Evolutionary conservation across 2,113 vertebrate genomes (phyloP).

Genomic region (Psittacara wagleri): DNA sequence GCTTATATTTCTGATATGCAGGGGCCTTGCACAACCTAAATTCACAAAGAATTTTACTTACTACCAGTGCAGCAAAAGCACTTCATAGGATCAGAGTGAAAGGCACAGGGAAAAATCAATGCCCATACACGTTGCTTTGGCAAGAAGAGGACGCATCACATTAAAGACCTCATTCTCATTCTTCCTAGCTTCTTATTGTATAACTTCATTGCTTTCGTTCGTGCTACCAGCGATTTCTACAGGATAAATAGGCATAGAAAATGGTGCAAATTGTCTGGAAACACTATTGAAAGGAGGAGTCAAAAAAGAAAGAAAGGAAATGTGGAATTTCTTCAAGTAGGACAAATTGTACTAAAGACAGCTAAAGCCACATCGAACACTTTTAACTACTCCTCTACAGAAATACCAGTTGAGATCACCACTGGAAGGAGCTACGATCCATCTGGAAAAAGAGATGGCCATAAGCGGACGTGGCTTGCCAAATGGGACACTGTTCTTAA

Average conservation of each 20-base stretch:
- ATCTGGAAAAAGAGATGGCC: neutral
- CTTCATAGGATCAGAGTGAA: neutral
- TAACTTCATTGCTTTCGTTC: neutral
- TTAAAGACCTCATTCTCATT: neutral
- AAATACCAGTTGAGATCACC: neutral
- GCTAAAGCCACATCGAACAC: neutral
- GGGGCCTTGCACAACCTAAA: neutral
- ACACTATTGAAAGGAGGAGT: neutral
- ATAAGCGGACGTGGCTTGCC: neutral
- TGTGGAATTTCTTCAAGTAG: neutral
- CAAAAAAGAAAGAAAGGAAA: neutral
- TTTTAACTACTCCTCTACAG: neutral
- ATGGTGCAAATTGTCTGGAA: neutral
- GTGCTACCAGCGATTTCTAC: neutral
- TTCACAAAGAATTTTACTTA: neutral
- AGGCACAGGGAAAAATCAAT: neutral
- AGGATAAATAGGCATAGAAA: neutral
- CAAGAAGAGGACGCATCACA: neutral
- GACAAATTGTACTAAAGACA: neutral
- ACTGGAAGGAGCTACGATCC: neutral
- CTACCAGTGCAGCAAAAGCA: neutral
- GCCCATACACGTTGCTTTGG: neutral
- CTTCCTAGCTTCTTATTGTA: neutral
- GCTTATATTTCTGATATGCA: neutral
- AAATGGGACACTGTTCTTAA: neutral